A percentile compares a stretch with the other conserved stretches of the same genome.
Evolutionary conservation across 2,888 invertebrate genomes (phyloP).

Genomic region (Limnephilus rhombicus): DNA sequence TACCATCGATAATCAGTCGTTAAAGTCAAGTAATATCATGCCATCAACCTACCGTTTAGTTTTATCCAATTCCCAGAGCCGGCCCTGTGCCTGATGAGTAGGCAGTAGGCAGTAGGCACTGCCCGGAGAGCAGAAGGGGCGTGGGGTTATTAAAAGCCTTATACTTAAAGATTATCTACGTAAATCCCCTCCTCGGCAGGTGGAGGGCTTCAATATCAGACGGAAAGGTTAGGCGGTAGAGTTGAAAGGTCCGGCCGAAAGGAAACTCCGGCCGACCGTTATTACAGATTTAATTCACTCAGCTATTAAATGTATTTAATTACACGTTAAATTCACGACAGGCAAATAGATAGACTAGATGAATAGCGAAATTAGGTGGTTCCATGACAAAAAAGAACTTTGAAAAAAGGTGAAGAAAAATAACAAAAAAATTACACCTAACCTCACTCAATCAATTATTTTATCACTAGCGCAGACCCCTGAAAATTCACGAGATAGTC

Average conservation of each 20-base stretch:
- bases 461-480: too few species aligned
- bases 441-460: too few species aligned
- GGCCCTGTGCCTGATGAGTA: constrained; percentile 18
- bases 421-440: too few species aligned
- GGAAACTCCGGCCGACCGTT: constrained; percentile 16
- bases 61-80: neutral
- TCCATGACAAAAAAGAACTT: too few species aligned
- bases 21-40: neutral
- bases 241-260: constrained; percentile 24
- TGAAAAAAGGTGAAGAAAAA: too few species aligned
- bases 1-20: neutral
- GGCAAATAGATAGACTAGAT: neutral
- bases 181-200: constrained; percentile 2
- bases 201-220: constrained; percentile 35
- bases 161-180: constrained; percentile 35
- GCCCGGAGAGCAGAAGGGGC: constrained; percentile 2
- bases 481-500: too few species aligned
- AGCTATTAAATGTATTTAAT: neutral
- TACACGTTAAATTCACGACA: neutral
- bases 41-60: neutral
- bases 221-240: constrained; percentile 23
- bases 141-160: constrained; percentile 25
- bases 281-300: constrained; percentile 29
- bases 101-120: constrained; percentile 8
- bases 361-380: neutral